Base-by-base conservation (phyloP, 2,797 vertebrate species). In the Hippocampus kuda region DNA sequence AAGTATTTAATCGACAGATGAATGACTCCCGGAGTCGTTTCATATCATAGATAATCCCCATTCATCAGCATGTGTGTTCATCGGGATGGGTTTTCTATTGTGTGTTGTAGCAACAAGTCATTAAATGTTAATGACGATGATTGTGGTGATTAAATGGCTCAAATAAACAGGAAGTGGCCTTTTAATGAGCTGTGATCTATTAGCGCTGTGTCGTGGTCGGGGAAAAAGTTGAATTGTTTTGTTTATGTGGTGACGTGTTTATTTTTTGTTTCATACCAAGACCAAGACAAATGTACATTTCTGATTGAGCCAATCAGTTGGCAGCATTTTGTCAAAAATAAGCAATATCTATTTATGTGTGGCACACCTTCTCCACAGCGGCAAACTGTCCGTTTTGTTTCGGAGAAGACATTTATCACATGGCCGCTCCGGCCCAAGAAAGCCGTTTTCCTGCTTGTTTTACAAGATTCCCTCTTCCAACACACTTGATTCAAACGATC, bases 221-320 rank as follows among this genome's bases (percentile, higher is more conserved):
- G 18, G 11, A 8, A 48, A 62, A 48, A 18, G 63, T 65, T 44
- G 38, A 7, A 44, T 44, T 24, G 38, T n/a, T 22, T 30, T 64
- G 42, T 71, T 74, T 77, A 13, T 18, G 49, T 77, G 62, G 51
- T 77, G 80, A 79, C 77, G 71, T 18, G 24, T 86, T 79, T 67
- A 81, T 77, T 80, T 83, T 83, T 81, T 38, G 34, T 38, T 38
- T 38, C 6, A 38, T 38, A 38, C 7, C 6, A 38, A 86, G 80
- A 78, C 77, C 74, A 66, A 67, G 75, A 85, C 78, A 78, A 82
- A 83, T 75, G n/a, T 4, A 76, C 79, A 84, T 78, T 8, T 82
- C 48, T 66, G 75, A 82, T 75, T 79, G 77, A 56, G 4, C 5
- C 30, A 24, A 51, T 1, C 9, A 11, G 2, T 24, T 15, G 13